These are phyloP conservation scores for Catharus ustulatus DNA, from an alignment of 2,797 vertebrate genomes.

Conservation along the genomic window DNA sequence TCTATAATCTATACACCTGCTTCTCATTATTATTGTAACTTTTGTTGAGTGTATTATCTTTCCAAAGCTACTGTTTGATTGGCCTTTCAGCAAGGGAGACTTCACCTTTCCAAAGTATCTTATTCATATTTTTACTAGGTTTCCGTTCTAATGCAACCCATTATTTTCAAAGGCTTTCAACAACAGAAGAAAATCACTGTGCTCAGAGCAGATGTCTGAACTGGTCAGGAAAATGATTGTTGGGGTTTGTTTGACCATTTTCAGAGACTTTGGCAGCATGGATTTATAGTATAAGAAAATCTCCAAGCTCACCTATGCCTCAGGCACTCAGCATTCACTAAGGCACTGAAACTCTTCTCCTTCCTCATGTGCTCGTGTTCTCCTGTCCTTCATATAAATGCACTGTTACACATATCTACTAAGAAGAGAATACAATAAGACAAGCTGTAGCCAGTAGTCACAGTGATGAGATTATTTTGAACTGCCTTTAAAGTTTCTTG, in stretches of 20 bases:
- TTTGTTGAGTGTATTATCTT: background rate
- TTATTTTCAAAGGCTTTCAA: constrained; percentile 14
- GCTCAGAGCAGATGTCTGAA: background rate
- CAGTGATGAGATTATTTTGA: background rate
- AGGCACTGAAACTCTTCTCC: background rate
- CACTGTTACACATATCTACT: background rate
- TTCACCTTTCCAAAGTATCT: background rate
- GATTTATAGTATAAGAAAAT: background rate
- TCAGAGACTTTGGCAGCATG: background rate
- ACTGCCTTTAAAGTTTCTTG: constrained; percentile 5
- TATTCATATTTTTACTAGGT: background rate
- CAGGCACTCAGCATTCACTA: background rate
- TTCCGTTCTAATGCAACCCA: background rate
- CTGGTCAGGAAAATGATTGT: background rate
- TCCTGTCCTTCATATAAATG: background rate
- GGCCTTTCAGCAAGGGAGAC: background rate
- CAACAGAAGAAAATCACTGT: background rate
- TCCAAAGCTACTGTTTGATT: background rate
- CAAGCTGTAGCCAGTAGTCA: constrained; percentile 5
- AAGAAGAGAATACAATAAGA: background rate
- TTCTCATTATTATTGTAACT: background rate
- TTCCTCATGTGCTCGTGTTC: background rate
- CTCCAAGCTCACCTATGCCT: background rate
- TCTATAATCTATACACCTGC: background rate
- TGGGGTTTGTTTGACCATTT: background rate